Evolutionary conservation across 2,888 invertebrate genomes (phyloP).

Genomic region (Drosophila macrothrix): DNA sequence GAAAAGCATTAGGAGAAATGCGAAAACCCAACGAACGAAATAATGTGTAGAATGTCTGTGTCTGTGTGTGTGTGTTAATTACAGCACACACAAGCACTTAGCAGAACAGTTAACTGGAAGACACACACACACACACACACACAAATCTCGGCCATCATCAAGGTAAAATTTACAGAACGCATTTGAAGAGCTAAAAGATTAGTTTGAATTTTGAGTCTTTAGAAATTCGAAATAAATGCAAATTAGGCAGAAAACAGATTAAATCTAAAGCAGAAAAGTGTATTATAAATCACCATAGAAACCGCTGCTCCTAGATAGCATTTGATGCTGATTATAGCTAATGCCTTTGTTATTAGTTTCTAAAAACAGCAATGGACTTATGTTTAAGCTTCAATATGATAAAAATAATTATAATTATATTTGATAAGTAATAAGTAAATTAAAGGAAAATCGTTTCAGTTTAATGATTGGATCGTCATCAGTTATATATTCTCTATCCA

Average conservation of each 20-base stretch:
- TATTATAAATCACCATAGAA: neutral
- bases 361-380: neutral
- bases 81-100: neutral
- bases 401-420: neutral
- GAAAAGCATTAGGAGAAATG: neutral
- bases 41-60: neutral
- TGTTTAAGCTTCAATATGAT: neutral
- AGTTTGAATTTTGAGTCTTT: neutral
- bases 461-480: neutral
- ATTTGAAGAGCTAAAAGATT: neutral
- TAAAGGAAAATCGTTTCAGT: neutral
- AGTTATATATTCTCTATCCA: no score
- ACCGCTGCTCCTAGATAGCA: neutral
- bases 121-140: neutral
- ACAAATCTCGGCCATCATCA: neutral
- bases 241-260: neutral
- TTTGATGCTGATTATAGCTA: neutral
- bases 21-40: neutral
- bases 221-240: neutral
- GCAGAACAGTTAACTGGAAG: neutral
- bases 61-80: slow-evolving; percentile 7
- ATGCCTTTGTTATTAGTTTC: neutral
- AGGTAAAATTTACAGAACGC: slow-evolving; percentile 1
- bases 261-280: neutral
- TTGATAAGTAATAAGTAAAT: neutral